Percentiles rank a stretch among this genome's conserved stretches.
Conservation (phyloP, 1,140 invertebrate species). For the Heterodera carotae region DNA sequence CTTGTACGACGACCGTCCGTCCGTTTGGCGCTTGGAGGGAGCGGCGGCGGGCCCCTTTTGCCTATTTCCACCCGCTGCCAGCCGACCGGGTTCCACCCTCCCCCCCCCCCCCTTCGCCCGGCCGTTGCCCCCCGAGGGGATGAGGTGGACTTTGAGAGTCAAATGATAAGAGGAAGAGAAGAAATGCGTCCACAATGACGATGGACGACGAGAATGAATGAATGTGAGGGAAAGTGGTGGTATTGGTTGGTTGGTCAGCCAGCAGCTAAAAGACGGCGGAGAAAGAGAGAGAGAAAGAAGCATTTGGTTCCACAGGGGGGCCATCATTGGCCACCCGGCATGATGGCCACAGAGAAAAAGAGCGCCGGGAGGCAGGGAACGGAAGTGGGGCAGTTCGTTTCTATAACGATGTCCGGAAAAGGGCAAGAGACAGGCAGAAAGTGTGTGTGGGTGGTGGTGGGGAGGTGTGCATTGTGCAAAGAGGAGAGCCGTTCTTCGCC, state of each 20-base stretch:
- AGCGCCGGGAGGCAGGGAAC: background rate
- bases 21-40: background rate
- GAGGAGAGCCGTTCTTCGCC: background rate
- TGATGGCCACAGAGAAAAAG: background rate
- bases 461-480: background rate
- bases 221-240: background rate
- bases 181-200: background rate
- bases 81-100: background rate
- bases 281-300: background rate
- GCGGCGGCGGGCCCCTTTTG: background rate
- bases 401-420: background rate
- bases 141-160: background rate
- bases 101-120: too few species aligned
- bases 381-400: background rate
- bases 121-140: too few species aligned
- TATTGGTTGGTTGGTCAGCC: background rate
- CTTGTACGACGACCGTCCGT: background rate
- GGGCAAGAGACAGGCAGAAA: background rate
- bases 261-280: too few species aligned
- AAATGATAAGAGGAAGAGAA: background rate
- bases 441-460: too few species aligned
- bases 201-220: background rate
- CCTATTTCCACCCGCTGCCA: background rate
- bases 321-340: background rate
- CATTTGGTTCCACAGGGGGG: background rate